Percentiles rank a stretch among this genome's conserved stretches.
Evolutionary conservation across 2,888 invertebrate species (phyloP).

Genomic region (Cremastobaeus sp.): DNA sequence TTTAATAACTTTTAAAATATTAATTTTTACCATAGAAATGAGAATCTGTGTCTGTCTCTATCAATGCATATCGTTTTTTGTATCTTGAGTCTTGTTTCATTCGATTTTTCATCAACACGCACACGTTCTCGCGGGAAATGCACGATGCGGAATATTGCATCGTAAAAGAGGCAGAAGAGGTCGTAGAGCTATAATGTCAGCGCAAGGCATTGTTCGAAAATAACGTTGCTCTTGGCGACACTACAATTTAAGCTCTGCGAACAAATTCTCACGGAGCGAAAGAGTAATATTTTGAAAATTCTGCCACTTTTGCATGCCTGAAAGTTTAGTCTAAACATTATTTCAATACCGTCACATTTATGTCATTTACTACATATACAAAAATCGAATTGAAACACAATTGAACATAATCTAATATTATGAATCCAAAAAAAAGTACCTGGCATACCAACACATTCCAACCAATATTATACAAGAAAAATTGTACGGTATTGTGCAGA

Average conservation of each 20-base stretch:
- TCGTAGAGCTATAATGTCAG: conserved; percentile 55
- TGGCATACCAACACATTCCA: too few relatives aligned
- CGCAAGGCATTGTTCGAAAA: conserved; percentile 56
- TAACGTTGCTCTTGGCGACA: conserved; percentile 50
- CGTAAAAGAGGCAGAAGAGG: conserved; percentile 51
- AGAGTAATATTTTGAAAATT: conserved; percentile 50
- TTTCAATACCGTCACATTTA: conserved; percentile 14
- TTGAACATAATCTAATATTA: too few relatives aligned
- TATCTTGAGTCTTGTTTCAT: conserved; percentile 24
- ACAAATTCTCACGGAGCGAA: conserved; percentile 33
- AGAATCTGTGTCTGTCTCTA: too few relatives aligned
- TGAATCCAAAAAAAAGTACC: too few relatives aligned
- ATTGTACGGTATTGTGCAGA: too few relatives aligned
- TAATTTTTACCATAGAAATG: too few relatives aligned
- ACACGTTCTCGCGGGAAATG: conserved; percentile 53
- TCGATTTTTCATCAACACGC: conserved; percentile 56
- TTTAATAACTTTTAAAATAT: too few relatives aligned
- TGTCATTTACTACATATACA: too few relatives aligned
- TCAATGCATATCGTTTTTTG: too few relatives aligned
- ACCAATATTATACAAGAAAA: too few relatives aligned
- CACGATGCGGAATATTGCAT: conserved; percentile 53
- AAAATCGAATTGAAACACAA: too few relatives aligned
- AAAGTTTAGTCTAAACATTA: conserved; percentile 27
- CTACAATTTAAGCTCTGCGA: conserved; percentile 48
- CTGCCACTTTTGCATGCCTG: conserved; percentile 28